Base-by-base conservation (phyloP, 1,140 invertebrate species). In the Drosophila hydei region DNA sequence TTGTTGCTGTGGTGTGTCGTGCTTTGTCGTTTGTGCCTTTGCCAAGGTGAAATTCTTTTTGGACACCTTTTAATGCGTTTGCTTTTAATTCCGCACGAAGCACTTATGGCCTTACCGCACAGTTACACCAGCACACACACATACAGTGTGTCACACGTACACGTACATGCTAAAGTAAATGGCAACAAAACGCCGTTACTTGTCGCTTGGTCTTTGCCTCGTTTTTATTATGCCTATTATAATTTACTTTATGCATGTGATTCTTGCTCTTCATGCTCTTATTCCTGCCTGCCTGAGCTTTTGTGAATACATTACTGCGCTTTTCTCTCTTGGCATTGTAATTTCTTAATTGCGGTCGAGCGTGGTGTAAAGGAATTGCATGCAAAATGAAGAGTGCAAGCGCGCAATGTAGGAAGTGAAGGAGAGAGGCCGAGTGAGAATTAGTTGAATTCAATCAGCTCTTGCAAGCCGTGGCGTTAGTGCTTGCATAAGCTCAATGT, bases 11-110 rank as follows among this genome's bases (percentile, higher is more conserved):
- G 33, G 42, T 12, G 14, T 63, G 38, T 62, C 43, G 43, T 54
- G 33, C 51, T 12, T 21, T 63, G 38, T 71, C 18, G 43, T 40
- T 16, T 54, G 11, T 62, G 52, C 54, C 68, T 77, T 74, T 81
- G 83, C 83, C 81, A 88, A 87, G 81, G 81, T 87, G 83, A 87
- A 87, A 69, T 79, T 88, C 81, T 87, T 87, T 85, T 87, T 88
- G 83, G 81, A 67, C 81, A 85, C 77, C 81, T 88, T 87, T 88
- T 87, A 88, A 87, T 87, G 83, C 81, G 81, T 87, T 87, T 87
- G 83, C 81, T 81, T 87, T 87, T 87, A 87, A 87, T 88, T 88
- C 81, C 75, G 77, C 40, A 45, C 83, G 52, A 79, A 87, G 81
- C 81, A 87, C 81, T 87, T 81, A 87, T 60, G 55, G 77, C 81